Evolutionary conservation across 2,888 invertebrate genomes (phyloP), one percentile per base, ranked within the genome.

Genomic region (Vandiemenella viatica): DNA sequence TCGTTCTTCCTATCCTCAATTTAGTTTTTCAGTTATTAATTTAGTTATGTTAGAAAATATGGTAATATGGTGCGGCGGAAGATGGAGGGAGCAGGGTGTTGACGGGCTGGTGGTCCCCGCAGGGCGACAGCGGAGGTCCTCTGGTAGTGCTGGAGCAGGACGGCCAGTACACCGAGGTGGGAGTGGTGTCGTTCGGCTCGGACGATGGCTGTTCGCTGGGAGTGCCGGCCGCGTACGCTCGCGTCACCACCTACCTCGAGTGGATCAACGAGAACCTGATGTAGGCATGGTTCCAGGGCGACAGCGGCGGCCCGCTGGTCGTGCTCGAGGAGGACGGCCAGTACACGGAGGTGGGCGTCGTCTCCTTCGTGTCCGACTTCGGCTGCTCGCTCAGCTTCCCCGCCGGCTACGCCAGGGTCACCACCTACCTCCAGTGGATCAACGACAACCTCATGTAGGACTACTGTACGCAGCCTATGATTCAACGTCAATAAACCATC

Each of bases 341-440:
- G 26, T 50, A 41, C 48, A 58, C 57, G 15, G 59, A 62, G 57
- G 53, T 61, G 18, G 63, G 63, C n/a, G 54, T 63, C 19, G 61
- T 63, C 37, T 67, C 65, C 8, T 69, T 67, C 57, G 59, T 60
- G 2, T 57, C 65, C 4, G 55, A 55, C n/a, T n/a, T n/a, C 17
- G 66, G 67, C n/a, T 68, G 68, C 53, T 57, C 61, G 48, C 51
- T 48, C 10, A 63, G 64, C 1, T 54, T 58, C 13, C 68, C 67
- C 3, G 64, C 63, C 16, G 68, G 62, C 23, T 69, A 61, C 55
- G 58, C 65, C 16, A 61, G 68, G 52, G 59, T 67, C 23, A 62
- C 64, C 32, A 56, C 60, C 18, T 67, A 58, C 55, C 45, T 63
- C 10, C 53, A 59, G 18, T 69, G 66, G 66, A 67, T 69, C 43